Conservation (phyloP, 2,888 invertebrate genomes). For the Lepidonotus clava region DNA sequence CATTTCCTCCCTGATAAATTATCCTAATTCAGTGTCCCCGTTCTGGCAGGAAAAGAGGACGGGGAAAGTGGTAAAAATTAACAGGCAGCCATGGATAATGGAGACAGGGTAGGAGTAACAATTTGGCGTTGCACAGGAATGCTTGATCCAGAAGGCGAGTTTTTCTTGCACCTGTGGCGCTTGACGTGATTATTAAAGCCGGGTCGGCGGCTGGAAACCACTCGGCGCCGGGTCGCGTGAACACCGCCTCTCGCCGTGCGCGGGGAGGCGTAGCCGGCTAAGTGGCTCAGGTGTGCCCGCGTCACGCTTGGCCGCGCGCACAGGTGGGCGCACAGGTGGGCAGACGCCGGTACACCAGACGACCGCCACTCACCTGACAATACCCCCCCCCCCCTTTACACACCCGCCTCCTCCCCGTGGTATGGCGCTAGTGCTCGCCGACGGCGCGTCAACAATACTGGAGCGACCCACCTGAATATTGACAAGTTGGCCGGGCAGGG, state of each 20-base stretch:
- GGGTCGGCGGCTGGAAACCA: too few species aligned
- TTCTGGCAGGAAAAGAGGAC: too few species aligned
- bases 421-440: too few species aligned
- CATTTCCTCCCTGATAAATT: too few species aligned
- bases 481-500: not conserved
- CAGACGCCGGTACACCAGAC: conserved; percentile 24
- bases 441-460: conserved; percentile 25
- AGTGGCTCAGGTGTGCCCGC: conserved; percentile 45
- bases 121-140: too few species aligned
- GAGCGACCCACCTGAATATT: not conserved
- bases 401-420: not conserved
- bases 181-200: too few species aligned
- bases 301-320: not conserved
- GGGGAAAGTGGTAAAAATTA: too few species aligned
- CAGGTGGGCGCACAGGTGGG: conserved; percentile 47
- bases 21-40: too few species aligned
- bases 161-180: too few species aligned
- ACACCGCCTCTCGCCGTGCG: not conserved
- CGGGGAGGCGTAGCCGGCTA: not conserved
- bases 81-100: too few species aligned
- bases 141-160: too few species aligned
- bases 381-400: not conserved
- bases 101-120: too few species aligned
- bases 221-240: not conserved
- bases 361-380: not conserved